Evolutionary conservation across 2,797 vertebrate genomes (phyloP), one percentile per base, ranked within the genome.

Genomic region (Gymnothorax reevesii): DNA sequence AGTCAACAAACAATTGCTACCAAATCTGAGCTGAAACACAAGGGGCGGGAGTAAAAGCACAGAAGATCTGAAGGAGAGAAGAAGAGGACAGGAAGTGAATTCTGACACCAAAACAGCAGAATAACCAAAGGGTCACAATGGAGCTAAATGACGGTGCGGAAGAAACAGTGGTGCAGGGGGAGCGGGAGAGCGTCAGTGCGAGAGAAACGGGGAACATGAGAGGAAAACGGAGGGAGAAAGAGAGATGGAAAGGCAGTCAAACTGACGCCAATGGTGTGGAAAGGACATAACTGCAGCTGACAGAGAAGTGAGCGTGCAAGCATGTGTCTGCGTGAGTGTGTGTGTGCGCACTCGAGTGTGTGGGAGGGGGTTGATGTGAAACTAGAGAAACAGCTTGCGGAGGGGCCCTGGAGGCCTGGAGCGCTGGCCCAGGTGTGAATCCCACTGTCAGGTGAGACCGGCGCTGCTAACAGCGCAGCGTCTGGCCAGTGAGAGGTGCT

Each of bases 1-100:
- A 79, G 75, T 79, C 75, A 79, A 79, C 75, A 79, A 79, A 79
- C 75, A 79, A 79, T 79, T 79, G 54, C 42, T 49, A 12, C 5
- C n/a, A 54, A 54, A 42, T 79, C 42, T 79, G 49, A 86, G 79
- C 75, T 79, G 42, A 17, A 79, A 20, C 27, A 15, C 0, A 7
- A 60, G 59, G 25, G 85, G 7, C 0, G 49, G 13, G 49, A 13
- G 13, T 13, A 15, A 15, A 15, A 75, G 71, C 3, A 77, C 33
- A 17, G 42, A 49, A 17, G 75, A 55, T 7, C 4, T 3, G 42
- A 15, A 17, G 49, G 42, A 17, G 33, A 27, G 25, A 62, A 73
- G 1, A 17, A 77, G 33, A 52, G 73, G 15, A 49, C 6, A 17
- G 49, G 49, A n/a, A n/a, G 3, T 7, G 10, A 20, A 55, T 42